These are phyloP conservation scores for Anguilla marmorata DNA, from an alignment of 2,797 vertebrate genomes.

Conservation along the genomic window DNA sequence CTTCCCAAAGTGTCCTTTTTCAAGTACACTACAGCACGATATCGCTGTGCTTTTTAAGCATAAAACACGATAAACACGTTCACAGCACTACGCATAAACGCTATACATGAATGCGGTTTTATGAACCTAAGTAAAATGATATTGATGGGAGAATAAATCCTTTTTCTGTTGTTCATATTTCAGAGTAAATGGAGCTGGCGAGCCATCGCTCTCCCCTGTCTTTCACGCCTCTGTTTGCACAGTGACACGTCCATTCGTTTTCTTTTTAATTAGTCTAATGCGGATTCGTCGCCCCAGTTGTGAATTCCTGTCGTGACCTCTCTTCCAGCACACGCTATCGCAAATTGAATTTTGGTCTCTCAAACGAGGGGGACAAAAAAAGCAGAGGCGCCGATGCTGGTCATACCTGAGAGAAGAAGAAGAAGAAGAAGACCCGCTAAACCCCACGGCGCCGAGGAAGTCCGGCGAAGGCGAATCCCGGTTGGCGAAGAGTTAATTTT, in stretches of 20 bases:
- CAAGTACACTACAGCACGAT: not conserved
- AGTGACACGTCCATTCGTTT: conserved; percentile 47
- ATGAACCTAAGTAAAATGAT: conserved; percentile 6
- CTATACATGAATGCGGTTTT: not conserved
- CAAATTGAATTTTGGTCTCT: conserved; percentile 67
- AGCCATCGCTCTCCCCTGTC: conserved; percentile 23
- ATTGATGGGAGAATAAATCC: not conserved
- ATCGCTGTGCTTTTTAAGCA: not conserved
- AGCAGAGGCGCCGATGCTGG: conserved; percentile 73
- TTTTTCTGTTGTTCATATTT: conserved; percentile 24
- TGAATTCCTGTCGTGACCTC: conserved; percentile 64
- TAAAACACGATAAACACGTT: not conserved
- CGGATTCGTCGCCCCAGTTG: conserved; percentile 67
- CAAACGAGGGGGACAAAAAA: conserved; percentile 62
- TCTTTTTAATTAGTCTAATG: conserved; percentile 65
- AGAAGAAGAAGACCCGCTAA: conserved; percentile 64
- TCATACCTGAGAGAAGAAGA: conserved; percentile 87
- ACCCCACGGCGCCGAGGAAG: conserved; percentile 79
- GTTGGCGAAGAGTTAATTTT: conserved; percentile 41
- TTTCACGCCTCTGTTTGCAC: conserved; percentile 30
- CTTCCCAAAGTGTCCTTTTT: not conserved
- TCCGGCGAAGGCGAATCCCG: conserved; percentile 76
- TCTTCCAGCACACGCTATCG: conserved; percentile 63
- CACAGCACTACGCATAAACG: not conserved
- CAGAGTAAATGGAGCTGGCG: conserved; percentile 34